Evolutionary conservation across 2,888 invertebrate species (phyloP).

Genomic region (Fragum sueziense): DNA sequence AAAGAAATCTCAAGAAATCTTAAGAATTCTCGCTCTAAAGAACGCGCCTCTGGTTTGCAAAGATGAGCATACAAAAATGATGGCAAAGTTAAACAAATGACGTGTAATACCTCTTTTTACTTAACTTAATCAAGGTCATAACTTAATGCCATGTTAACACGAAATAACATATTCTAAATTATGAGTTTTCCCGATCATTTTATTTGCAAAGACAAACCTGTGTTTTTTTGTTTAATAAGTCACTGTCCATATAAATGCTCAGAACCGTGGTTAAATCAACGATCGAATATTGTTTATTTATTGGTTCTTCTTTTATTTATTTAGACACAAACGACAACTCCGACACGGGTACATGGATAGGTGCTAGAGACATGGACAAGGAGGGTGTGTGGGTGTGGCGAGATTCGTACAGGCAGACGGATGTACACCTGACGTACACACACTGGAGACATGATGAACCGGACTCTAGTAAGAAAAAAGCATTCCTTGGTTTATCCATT

Average conservation of each 20-base stretch:
- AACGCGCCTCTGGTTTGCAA: too few species aligned
- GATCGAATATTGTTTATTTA: background rate
- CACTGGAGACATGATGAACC: background rate
- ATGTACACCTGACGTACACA: background rate
- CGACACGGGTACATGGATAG: conserved; percentile 12
- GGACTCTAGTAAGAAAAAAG: conserved; percentile 2
- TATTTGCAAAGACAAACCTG: background rate
- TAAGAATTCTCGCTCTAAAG: too few species aligned
- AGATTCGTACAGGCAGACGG: background rate
- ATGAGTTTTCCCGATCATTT: background rate
- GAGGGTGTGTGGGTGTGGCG: background rate
- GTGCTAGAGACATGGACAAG: background rate
- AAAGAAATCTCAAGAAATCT: too few species aligned
- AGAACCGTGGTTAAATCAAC: background rate
- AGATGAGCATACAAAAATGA: too few species aligned
- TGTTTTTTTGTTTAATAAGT: too few species aligned
- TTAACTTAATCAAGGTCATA: too few species aligned
- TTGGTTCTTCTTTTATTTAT: background rate
- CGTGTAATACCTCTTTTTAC: too few species aligned
- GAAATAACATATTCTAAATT: background rate
- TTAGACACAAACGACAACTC: background rate
- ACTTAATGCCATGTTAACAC: background rate
- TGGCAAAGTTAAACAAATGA: too few species aligned
- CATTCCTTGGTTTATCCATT: background rate
- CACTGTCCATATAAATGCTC: too few species aligned